Percentiles rank a stretch among this genome's conserved stretches.
phyloP scores from a whole-genome alignment of 2,888 invertebrate species.

The Opisthograptis luteolata region DNA sequence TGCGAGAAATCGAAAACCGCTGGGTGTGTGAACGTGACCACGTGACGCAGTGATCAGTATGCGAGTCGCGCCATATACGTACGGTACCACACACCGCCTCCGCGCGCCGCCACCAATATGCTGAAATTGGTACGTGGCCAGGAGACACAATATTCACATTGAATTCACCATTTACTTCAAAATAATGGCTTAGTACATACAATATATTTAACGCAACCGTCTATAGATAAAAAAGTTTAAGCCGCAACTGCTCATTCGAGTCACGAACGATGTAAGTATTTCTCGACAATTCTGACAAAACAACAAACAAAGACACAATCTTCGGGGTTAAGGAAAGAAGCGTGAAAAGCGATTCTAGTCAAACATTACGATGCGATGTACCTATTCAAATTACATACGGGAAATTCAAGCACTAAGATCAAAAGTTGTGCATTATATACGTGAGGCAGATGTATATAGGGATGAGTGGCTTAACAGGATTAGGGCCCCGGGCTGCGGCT shows the following conservation, averaged over 20 bases:
- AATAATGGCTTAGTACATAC: conserved; percentile 36
- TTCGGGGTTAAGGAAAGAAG: conserved; percentile 25
- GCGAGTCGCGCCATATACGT: conserved; percentile 58
- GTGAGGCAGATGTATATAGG: conserved; percentile 72
- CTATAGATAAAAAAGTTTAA: conserved; percentile 32
- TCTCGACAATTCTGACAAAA: conserved; percentile 33
- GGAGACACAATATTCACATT: conserved; percentile 58
- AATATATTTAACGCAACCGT: conserved; percentile 27
- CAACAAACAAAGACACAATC: conserved; percentile 32
- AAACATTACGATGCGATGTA: conserved; percentile 20
- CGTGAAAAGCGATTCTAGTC: conserved; percentile 22
- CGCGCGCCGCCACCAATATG: conserved; percentile 52
- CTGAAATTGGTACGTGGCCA: conserved; percentile 75
- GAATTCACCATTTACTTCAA: conserved; percentile 39
- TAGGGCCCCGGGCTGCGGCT: conserved; percentile 69
- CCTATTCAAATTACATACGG: conserved; percentile 35
- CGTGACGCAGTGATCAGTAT: conserved; percentile 61
- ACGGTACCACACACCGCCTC: conserved; percentile 56
- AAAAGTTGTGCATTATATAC: conserved; percentile 67
- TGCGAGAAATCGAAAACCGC: conserved; percentile 41
- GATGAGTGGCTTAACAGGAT: conserved; percentile 76
- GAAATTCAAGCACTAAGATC: conserved; percentile 43
- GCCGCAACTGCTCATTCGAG: conserved; percentile 28
- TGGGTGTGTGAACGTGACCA: conserved; percentile 37
- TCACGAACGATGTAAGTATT: conserved; percentile 35